A percentile compares a stretch with the other conserved stretches of the same genome.
Evolutionary conservation across 2,113 vertebrate genomes (phyloP).

Genomic region (Scomber scombrus): DNA sequence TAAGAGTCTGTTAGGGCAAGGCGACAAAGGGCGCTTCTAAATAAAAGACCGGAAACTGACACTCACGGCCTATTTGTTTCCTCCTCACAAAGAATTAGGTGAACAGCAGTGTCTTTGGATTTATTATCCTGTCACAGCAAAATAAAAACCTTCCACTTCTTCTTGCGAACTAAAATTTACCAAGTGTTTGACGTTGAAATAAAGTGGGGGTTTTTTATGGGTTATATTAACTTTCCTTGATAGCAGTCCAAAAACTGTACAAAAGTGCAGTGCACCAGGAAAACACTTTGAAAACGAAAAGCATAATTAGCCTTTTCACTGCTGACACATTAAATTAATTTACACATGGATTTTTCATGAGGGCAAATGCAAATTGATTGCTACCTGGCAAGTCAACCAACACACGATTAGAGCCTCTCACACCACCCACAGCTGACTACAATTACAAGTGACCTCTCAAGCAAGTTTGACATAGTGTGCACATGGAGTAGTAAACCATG

Average conservation of each 20-base stretch:
- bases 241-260: too few relatives aligned
- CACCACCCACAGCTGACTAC: not conserved
- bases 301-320: not conserved
- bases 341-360: not conserved
- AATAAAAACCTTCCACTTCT: conserved; percentile 34
- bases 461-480: not conserved
- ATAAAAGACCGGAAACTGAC: conserved; percentile 59
- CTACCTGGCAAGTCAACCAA: not conserved
- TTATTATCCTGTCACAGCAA: conserved; percentile 61
- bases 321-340: not conserved
- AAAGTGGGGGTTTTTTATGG: too few relatives aligned
- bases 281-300: not conserved
- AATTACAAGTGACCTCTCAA: not conserved
- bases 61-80: conserved; percentile 52
- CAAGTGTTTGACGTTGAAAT: too few relatives aligned
- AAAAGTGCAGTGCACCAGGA: too few relatives aligned
- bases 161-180: not conserved
- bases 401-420: conserved; percentile 2
- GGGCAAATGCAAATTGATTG: not conserved
- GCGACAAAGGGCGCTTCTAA: conserved; percentile 30
- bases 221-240: too few relatives aligned
- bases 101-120: conserved; percentile 25
- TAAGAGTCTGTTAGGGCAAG: conserved; percentile 28
- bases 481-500: conserved; percentile 5
- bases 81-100: conserved; percentile 17